These are phyloP conservation scores for Halcyon leucocephala DNA, from an alignment of 2,797 vertebrate genomes.

Conservation along the genomic window DNA sequence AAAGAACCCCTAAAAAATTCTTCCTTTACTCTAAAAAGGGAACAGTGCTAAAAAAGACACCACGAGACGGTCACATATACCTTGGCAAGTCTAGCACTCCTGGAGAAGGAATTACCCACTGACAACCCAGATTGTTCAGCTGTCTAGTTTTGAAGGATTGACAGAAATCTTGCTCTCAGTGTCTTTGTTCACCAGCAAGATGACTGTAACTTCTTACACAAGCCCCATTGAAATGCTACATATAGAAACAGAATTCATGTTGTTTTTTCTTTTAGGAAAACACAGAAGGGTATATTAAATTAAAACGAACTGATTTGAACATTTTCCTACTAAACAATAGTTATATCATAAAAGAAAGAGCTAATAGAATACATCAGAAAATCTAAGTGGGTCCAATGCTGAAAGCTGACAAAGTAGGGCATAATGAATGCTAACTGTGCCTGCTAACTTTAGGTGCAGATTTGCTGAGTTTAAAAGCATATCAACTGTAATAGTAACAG, in stretches of 20 bases:
- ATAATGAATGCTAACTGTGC: not conserved
- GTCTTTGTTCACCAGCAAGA: not conserved
- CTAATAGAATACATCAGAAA: not conserved
- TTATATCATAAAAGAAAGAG: not conserved
- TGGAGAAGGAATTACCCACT: not conserved
- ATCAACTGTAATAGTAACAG: not conserved
- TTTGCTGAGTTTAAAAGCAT: not conserved
- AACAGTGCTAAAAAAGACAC: not conserved
- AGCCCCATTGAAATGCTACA: not conserved
- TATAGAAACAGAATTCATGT: not conserved
- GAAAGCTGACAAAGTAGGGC: not conserved
- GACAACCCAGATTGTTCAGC: not conserved
- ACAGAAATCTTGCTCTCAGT: not conserved
- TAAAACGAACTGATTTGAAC: not conserved
- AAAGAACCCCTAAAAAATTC: not conserved
- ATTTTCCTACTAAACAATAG: not conserved
- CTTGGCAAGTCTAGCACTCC: not conserved
- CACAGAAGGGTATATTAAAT: not conserved
- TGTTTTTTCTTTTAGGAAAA: not conserved
- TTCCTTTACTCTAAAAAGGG: not conserved
- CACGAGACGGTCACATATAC: not conserved
- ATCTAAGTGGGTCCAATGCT: not conserved
- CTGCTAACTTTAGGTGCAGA: not conserved
- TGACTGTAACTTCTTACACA: not conserved
- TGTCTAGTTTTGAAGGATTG: not conserved